A percentile compares a stretch with the other conserved stretches of the same genome.
Conservation (phyloP, 2,113 vertebrate genomes). For the Coryphaenoides rupestris region DNA sequence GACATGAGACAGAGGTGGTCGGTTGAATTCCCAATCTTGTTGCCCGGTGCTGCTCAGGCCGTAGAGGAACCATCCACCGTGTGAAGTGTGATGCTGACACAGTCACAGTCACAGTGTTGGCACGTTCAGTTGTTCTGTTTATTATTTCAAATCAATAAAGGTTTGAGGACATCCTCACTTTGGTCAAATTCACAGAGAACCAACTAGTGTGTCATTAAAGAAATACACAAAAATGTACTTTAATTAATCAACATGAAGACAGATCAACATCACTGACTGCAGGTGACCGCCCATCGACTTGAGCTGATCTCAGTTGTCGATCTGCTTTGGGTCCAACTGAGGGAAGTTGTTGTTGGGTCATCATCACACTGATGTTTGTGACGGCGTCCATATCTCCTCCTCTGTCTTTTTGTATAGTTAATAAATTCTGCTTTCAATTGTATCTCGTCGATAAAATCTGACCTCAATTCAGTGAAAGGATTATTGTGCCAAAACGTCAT, state of each 20-base stretch:
- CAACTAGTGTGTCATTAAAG: neutral
- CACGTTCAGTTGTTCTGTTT: neutral
- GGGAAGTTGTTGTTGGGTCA: neutral
- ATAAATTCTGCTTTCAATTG: too few relatives aligned
- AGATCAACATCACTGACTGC: neutral
- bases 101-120: neutral
- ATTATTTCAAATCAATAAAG: neutral
- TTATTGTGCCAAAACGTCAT: too few relatives aligned
- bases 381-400: too few relatives aligned
- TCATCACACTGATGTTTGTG: slow-evolving; percentile 1
- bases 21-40: too few relatives aligned
- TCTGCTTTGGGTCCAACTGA: too few relatives aligned
- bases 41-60: too few relatives aligned
- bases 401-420: too few relatives aligned
- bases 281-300: too few relatives aligned
- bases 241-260: neutral
- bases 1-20: too few relatives aligned
- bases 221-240: neutral
- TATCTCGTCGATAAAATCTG: too few relatives aligned
- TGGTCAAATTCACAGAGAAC: neutral
- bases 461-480: too few relatives aligned
- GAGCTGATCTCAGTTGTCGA: too few relatives aligned
- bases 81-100: neutral
- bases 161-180: neutral
- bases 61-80: neutral